phyloP scores from a whole-genome alignment of 2,888 invertebrate genomes.

The Pocota personata region DNA sequence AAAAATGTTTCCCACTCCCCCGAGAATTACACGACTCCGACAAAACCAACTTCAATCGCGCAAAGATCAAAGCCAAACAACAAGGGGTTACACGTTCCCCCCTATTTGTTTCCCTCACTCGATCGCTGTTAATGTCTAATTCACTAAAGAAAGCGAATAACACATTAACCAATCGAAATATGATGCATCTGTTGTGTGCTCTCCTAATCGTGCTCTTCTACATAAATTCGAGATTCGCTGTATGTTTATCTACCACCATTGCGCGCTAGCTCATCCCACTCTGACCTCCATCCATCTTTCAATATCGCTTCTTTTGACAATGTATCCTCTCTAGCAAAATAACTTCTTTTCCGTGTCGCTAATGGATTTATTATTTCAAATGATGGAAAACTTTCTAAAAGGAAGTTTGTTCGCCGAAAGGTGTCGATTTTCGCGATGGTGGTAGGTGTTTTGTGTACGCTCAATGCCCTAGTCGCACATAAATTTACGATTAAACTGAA shows the following conservation, averaged over 20 bases:
- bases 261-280: conserved; percentile 44
- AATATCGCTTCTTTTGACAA: conserved; percentile 37
- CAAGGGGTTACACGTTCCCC: not conserved
- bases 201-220: conserved; percentile 28
- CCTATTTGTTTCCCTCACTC: not conserved
- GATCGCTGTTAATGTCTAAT: conserved; percentile 12
- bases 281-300: conserved; percentile 67
- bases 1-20: conserved; percentile 9
- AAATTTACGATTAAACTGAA: conserved; percentile 68
- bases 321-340: conserved; percentile 21
- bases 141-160: conserved; percentile 43
- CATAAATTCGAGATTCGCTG: not conserved
- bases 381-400: conserved; percentile 73
- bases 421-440: conserved; percentile 46
- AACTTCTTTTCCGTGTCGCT: conserved; percentile 69
- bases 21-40: conserved; percentile 35
- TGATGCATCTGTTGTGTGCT: conserved; percentile 41
- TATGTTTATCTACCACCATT: not conserved
- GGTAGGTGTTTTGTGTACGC: conserved; percentile 30
- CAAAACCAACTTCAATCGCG: conserved; percentile 40
- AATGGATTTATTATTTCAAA: conserved; percentile 73
- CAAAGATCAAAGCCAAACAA: conserved; percentile 53
- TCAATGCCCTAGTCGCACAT: conserved; percentile 69
- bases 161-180: conserved; percentile 55
- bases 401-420: conserved; percentile 46